A percentile compares a stretch with the other conserved stretches of the same genome.
Conservation (phyloP, 2,113 vertebrate genomes). For the Labeo catla region DNA sequence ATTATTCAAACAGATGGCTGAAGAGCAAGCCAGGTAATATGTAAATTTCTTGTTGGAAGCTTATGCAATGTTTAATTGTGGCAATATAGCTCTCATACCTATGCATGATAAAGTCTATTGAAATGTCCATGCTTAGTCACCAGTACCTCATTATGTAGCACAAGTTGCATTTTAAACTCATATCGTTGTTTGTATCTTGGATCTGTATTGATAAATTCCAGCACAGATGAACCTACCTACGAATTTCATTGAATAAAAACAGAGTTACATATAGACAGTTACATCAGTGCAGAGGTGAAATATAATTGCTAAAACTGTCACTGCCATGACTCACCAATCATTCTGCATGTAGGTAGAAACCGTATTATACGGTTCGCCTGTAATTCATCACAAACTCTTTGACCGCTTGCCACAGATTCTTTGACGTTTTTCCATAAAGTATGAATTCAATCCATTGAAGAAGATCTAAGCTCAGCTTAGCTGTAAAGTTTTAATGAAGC, state of each 20-base stretch:
- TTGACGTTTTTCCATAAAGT: neutral
- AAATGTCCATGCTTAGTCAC: neutral
- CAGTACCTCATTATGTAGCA: neutral
- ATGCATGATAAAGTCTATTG: neutral
- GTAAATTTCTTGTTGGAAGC: neutral
- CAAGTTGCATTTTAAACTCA: neutral
- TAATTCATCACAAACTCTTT: constrained; percentile 6
- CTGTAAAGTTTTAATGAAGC: constrained; percentile 32
- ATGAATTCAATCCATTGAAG: constrained; percentile 5
- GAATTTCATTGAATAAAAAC: neutral
- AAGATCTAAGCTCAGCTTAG: constrained; percentile 11
- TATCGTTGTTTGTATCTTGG: neutral
- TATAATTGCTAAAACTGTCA: constrained; percentile 37
- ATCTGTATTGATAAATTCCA: neutral
- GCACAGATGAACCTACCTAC: neutral
- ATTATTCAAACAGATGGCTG: neutral
- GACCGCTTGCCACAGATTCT: neutral
- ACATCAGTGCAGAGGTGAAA: constrained; percentile 2
- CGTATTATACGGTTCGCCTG: neutral
- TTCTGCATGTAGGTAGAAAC: constrained; percentile 10
- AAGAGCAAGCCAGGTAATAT: neutral
- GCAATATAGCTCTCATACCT: neutral
- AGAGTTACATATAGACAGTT: neutral
- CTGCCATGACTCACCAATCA: constrained; percentile 28
- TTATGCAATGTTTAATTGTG: neutral